A percentile compares a stretch with the other conserved stretches of the same genome.
phyloP scores from a whole-genome alignment of 2,888 invertebrate species.

The Scaptomyza flava region DNA sequence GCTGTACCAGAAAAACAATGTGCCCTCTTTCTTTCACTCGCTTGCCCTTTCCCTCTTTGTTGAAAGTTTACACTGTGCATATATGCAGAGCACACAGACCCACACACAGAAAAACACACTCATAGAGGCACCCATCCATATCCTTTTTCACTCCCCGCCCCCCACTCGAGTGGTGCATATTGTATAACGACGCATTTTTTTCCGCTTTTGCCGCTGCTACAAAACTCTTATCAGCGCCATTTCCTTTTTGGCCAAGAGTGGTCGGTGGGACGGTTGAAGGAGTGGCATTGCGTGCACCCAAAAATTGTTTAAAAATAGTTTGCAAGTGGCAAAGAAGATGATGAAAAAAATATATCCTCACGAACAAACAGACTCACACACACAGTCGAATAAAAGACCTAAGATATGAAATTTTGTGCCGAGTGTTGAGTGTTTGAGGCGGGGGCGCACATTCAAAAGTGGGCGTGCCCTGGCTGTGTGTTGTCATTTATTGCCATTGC shows the following conservation, averaged over 20 bases:
- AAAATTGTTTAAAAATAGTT: conserved; percentile 71
- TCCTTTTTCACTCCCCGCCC: conserved; percentile 14
- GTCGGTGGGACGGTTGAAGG: conserved; percentile 19
- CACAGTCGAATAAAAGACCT: conserved; percentile 38
- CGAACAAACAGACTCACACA: conserved; percentile 12
- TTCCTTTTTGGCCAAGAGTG: conserved; percentile 63
- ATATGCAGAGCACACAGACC: conserved; percentile 49
- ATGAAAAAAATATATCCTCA: conserved; percentile 41
- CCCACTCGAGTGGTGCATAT: conserved; percentile 52
- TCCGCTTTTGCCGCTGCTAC: conserved; percentile 51
- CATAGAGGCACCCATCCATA: conserved; percentile 40
- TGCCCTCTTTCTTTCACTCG: conserved; percentile 15
- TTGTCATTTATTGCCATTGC: conserved; percentile 69
- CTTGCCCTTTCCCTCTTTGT: conserved; percentile 8
- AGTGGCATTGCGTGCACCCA: conserved; percentile 48
- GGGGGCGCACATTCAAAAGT: conserved; percentile 15
- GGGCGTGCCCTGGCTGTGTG: conserved; percentile 46
- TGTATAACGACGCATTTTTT: conserved; percentile 62
- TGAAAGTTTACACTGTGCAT: conserved; percentile 61
- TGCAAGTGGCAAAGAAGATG: conserved; percentile 58
- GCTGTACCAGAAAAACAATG: conserved; percentile 48
- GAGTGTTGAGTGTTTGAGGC: conserved; percentile 31
- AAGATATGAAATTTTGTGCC: conserved; percentile 63
- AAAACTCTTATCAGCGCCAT: conserved; percentile 68
- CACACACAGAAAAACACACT: conserved; percentile 16